Evolutionary conservation across 2,888 invertebrate genomes (phyloP).

Genomic region (Ophioninae sp.): DNA sequence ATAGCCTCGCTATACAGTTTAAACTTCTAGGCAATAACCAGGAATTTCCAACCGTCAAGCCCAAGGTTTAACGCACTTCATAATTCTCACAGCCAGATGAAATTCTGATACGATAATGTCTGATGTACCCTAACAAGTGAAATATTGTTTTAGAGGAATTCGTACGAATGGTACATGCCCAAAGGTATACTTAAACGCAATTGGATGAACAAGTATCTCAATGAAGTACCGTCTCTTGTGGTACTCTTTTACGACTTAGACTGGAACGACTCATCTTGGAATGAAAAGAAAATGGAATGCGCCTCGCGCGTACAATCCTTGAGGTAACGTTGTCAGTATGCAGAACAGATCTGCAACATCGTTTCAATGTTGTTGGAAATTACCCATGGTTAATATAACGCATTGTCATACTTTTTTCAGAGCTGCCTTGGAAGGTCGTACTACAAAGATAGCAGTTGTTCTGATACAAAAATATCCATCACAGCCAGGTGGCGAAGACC

Average conservation of each 20-base stretch:
- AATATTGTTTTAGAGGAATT: conserved; percentile 84
- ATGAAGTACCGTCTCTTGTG: conserved; percentile 94
- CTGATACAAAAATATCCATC: conserved; percentile 93
- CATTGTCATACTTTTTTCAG: conserved; percentile 78
- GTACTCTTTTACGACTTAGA: conserved; percentile 98
- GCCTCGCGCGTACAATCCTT: conserved; percentile 93
- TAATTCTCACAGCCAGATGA: not conserved
- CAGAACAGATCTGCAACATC: not conserved
- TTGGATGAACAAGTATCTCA: conserved; percentile 97
- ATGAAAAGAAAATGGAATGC: conserved; percentile 96
- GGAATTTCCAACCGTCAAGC: conserved; percentile 93
- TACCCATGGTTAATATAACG: not conserved
- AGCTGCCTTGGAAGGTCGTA: conserved; percentile 87
- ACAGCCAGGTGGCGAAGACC: conserved; percentile 90
- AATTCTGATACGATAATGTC: not conserved
- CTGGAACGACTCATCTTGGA: conserved; percentile 97
- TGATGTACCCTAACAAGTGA: not conserved
- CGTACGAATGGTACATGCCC: conserved; percentile 97
- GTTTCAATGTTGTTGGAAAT: not conserved
- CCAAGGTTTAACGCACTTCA: conserved; percentile 82
- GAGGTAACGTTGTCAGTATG: conserved; percentile 79
- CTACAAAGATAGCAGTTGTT: conserved; percentile 92
- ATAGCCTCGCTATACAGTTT: conserved; percentile 92
- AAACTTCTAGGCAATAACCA: conserved; percentile 91
- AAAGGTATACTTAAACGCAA: conserved; percentile 96